These are phyloP conservation scores for Platycercus adscitus DNA, from an alignment of 2,113 vertebrate genomes.

Conservation along the genomic window DNA sequence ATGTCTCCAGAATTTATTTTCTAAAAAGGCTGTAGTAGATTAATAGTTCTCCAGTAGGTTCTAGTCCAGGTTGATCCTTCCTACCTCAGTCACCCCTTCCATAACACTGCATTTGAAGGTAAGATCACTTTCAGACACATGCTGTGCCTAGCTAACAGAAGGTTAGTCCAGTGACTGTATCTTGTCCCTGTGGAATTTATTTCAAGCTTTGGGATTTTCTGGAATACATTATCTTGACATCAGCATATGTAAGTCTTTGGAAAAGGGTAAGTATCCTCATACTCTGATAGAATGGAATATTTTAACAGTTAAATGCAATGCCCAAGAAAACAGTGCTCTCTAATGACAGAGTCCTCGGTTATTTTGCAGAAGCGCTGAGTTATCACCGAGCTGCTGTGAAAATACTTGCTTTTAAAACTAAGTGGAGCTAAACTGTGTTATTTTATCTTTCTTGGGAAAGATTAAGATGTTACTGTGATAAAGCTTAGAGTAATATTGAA, in stretches of 20 bases:
- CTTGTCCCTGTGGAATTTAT: background rate
- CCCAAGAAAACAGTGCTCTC: background rate
- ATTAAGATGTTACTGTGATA: background rate
- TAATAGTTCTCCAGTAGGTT: background rate
- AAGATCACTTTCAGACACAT: background rate
- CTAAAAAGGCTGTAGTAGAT: background rate
- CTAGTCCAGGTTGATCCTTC: background rate
- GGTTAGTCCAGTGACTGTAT: background rate
- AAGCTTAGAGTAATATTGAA: background rate
- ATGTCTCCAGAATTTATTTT: slow-evolving; percentile 34
- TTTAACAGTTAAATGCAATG: background rate
- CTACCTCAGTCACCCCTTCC: background rate
- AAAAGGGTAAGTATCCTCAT: background rate
- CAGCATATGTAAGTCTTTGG: background rate
- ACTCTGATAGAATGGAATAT: background rate
- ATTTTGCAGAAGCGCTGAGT: background rate
- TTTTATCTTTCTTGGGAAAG: background rate
- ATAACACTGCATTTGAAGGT: background rate
- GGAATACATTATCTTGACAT: background rate
- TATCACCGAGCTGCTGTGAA: background rate
- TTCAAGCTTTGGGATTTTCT: background rate
- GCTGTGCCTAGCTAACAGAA: background rate
- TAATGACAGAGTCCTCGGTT: rapidly evolving
- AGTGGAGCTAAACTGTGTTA: background rate
- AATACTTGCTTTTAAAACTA: background rate